Evolutionary conservation across 2,888 invertebrate species (phyloP), one percentile per base, ranked within the genome.

Genomic region (Cosmopolites sordidus): DNA sequence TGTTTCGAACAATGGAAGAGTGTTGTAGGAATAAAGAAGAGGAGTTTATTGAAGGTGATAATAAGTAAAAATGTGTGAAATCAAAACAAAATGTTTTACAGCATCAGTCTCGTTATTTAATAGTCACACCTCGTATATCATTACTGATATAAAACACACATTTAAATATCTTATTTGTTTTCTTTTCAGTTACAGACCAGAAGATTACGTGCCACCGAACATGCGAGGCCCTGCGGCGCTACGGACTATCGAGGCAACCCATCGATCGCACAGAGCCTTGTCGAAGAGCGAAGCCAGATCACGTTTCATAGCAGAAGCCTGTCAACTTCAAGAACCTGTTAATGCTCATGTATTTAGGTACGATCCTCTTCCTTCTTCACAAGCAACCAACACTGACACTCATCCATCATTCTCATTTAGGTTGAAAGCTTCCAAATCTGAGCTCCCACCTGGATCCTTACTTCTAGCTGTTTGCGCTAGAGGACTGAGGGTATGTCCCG

Each of bases 391-490:
- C 37, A 37, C n/a, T 5, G 8, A 22, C 3, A 5, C 22, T 5
- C 22, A 22, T 8, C 22, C 8, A 8, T 8, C 22, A n/a, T n/a
- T 22, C 22, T 5, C 22, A 8, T 22, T 22, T 22, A 83, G 90
- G 56, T 82, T 96, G 70, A 83, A 87, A 65, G 80, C 87, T 67
- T 81, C 83, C 58, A 89, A 88, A 76, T 79, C 80, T 60, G 88
- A 91, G 78, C 76, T 79, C 58, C 82, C 89, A 55, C 83, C 85
- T 30, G 83, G 94, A 70, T 83, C 88, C 63, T 87, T 92, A 14
- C 87, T 92, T 80, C 80, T 97, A 60, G 91, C 93, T 48, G 89
- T 97, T 53, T 93, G 94, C 69, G 91, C 95, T 42, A 87, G 87
- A 69, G 96, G 96, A 48, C 86, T 97, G 54, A 89, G 92, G 75